Evolutionary conservation across 2,888 invertebrate genomes (phyloP).

Genomic region (Macroteleia sp.): DNA sequence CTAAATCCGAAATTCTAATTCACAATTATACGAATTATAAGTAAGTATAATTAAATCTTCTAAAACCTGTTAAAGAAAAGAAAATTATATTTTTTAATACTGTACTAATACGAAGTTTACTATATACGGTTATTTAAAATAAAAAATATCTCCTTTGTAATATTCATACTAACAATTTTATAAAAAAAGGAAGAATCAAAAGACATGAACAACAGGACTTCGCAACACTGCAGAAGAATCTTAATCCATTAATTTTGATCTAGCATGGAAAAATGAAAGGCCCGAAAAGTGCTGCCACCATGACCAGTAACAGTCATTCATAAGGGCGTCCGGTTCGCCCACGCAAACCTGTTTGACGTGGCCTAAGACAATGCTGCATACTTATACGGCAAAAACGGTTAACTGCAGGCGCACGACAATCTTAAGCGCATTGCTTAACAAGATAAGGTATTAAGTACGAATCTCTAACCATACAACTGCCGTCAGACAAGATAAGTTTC

Average conservation of each 20-base stretch:
- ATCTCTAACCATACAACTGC: conserved; percentile 74
- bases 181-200: background rate
- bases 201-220: background rate
- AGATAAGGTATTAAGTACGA: conserved; percentile 81
- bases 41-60: no score
- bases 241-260: conserved; percentile 29
- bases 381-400: conserved; percentile 67
- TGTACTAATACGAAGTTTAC: no score
- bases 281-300: conserved; percentile 67
- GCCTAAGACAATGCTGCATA: conserved; percentile 70
- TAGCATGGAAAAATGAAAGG: conserved; percentile 35
- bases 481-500: conserved; percentile 75
- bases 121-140: no score
- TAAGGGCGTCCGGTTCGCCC: conserved; percentile 72
- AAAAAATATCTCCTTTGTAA: no score
- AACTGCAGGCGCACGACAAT: conserved; percentile 74
- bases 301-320: conserved; percentile 72
- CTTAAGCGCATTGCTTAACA: conserved; percentile 81
- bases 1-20: no score
- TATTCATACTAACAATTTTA: no score
- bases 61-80: no score
- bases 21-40: no score
- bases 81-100: no score
- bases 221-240: background rate
- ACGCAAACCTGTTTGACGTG: conserved; percentile 72